A percentile compares a stretch with the other conserved stretches of the same genome.
Evolutionary conservation across 2,888 invertebrate species (phyloP).

Genomic region (Diogma glabrata): DNA sequence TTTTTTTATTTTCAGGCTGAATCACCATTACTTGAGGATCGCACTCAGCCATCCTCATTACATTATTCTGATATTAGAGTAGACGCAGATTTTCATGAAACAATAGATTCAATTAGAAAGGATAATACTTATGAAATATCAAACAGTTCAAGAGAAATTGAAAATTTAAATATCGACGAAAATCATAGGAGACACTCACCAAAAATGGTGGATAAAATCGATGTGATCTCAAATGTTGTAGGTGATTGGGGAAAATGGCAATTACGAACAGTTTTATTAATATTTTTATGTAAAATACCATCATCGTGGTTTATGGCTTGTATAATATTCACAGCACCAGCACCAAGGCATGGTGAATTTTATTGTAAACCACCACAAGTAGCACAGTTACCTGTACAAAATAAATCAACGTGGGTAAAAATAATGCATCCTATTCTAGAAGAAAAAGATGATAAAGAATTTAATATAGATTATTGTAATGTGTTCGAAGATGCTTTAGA

Average conservation of each 20-base stretch:
- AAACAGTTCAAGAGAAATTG: too few relatives aligned
- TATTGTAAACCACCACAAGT: conserved; percentile 36
- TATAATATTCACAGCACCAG: conserved; percentile 39
- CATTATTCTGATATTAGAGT: neutral
- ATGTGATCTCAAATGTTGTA: conserved; percentile 36
- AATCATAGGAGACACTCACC: neutral
- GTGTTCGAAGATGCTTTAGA: conserved; percentile 34
- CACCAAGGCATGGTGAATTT: conserved; percentile 36
- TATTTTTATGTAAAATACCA: conserved; percentile 38
- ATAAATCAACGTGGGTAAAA: conserved; percentile 35
- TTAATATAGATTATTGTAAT: conserved; percentile 36
- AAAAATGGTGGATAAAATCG: conserved; percentile 19
- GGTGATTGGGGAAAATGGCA: conserved; percentile 40
- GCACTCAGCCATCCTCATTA: neutral
- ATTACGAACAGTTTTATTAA: conserved; percentile 34
- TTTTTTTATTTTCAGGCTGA: conserved; percentile 32
- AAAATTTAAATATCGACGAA: conserved; percentile 6
- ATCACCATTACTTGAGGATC: conserved; percentile 27
- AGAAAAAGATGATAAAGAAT: conserved; percentile 33
- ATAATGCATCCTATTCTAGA: conserved; percentile 36
- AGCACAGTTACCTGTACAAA: conserved; percentile 21
- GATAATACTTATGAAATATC: too few relatives aligned
- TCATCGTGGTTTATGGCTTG: conserved; percentile 42
- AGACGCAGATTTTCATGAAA: too few relatives aligned
- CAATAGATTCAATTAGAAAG: neutral